phyloP scores from a whole-genome alignment of 2,797 vertebrate species.

The Paedocypris micromegethes region DNA sequence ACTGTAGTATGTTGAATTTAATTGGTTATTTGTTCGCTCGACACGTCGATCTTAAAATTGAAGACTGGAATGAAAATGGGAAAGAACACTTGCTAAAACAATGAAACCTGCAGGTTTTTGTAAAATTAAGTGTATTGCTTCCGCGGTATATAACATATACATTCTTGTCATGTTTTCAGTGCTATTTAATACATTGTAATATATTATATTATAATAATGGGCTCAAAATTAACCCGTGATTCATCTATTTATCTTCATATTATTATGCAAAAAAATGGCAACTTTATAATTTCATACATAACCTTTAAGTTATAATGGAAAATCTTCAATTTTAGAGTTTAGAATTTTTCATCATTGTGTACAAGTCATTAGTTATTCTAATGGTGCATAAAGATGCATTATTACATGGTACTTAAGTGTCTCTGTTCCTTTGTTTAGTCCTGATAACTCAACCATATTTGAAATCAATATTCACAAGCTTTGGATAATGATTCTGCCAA shows the following conservation, averaged over 20 bases:
- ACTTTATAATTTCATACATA: too few species aligned
- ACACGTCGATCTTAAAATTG: background rate
- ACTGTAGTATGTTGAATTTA: conserved; percentile 23
- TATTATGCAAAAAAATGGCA: too few species aligned
- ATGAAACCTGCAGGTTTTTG: background rate
- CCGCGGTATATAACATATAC: too few species aligned
- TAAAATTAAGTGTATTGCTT: too few species aligned
- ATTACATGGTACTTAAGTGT: conserved; percentile 3
- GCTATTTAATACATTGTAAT: too few species aligned
- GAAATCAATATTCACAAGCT: conserved; percentile 34
- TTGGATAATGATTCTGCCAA: conserved; percentile 27
- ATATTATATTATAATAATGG: too few species aligned
- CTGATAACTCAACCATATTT: conserved; percentile 18
- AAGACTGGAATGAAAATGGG: background rate
- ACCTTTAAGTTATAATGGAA: too few species aligned
- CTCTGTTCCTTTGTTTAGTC: conserved; percentile 13
- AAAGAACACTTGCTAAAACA: background rate
- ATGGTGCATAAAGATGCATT: conserved; percentile 13
- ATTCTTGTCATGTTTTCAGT: too few species aligned
- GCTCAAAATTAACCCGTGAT: too few species aligned
- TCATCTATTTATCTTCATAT: too few species aligned
- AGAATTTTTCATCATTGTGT: background rate
- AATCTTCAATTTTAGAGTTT: background rate
- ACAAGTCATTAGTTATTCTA: conserved; percentile 16
- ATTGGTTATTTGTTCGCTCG: conserved; percentile 27